Base-by-base conservation (phyloP, 1,140 invertebrate species). In the Drosophila aff. region DNA sequence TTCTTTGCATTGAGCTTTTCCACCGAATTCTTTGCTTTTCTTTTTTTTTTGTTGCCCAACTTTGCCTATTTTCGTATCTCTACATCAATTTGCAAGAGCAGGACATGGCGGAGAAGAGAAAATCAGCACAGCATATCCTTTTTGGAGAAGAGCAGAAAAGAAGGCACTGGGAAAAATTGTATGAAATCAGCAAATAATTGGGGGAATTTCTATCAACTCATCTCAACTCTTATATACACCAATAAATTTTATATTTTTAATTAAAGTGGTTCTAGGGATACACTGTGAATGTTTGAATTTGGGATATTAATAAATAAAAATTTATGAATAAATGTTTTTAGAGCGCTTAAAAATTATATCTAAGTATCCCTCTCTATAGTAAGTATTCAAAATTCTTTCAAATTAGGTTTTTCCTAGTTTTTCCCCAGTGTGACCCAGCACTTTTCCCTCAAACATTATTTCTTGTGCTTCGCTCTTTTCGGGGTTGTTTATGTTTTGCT, bases 401-500 rank as follows among this genome's bases (percentile, higher is more conserved):
- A 41, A n/a, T 6, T 59, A 13, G 26, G 33, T 44, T 10, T 44
- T 18, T 28, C 3, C 0, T 26, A 13, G 77, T 47, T 55, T 55
- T 15, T 43, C 26, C 11, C 71, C 61, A 75, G 74, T 75, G 61
- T 43, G 11, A 13, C 7, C 21, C 41, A 44, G 44, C 23, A 31
- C 40, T 57, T 65, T 65, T 41, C 18, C 36, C n/a, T 71, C 63
- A 28, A 52, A 28, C 41, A 28, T 33, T n/a, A 40, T 28, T 58
- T 74, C 71, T 73, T 80, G 66, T 60, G 58, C 46, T 52, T 69
- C 62, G 41, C 53, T 63, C 49, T 59, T 87, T 81, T 71, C 64
- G 83, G 84, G 84, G 84, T 84, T 89, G 84, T 89, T 78, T 89
- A 81, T 87, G 64, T 83, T 83, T 83, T 87, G 77, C 64, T 85